Base-by-base conservation (phyloP, 2,797 vertebrate species). In the Echeneis naucrates region DNA sequence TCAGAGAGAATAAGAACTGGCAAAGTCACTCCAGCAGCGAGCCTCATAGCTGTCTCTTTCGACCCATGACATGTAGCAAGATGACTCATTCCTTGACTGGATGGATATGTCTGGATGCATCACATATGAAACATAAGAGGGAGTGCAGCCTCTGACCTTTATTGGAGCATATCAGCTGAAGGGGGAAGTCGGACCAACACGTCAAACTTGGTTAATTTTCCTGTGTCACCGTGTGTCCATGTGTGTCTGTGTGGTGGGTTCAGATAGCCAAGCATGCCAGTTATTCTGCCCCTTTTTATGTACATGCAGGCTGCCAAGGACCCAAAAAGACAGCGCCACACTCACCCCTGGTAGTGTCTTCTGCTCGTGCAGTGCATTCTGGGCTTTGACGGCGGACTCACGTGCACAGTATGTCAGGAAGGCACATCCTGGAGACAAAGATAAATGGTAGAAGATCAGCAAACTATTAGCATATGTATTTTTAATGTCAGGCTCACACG, bases 301-400 rank as follows among this genome's bases (percentile, higher is more conserved):
- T 38, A 60, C 37, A 73, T 57, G 48, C 24, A 38, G 71, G 38
- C 54, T n/a, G 55, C 17, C 21, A 69, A 77, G 69, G 60, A 74
- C 61, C 57, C 23, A 16, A 58, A 64, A 70, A 86, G 57, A 87
- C 44, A 66, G 70, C 33, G 35, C 48, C 71, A 80, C 78, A 96
- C 96, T 97, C 92, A 97, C 96, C 96, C 96, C 96, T 32, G 96
- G 96, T 88, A 97, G 93, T 4, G 96, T 97, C 93, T 97, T 97
- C 93, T 97, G 96, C 92, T 97, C 96, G 32, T 97, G 96, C 89
- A 97, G 83, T 77, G 96, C 96, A 82, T 96, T 97, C 94, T 97
- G 96, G 92, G 96, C 96, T 92, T 97, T 97, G 82, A 97, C 93
- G 85, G 96, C 96, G 1, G 96, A 98, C 83, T 97, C 96, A 50